Percentiles rank a stretch among this genome's conserved stretches.
Evolutionary conservation across 2,113 vertebrate species (phyloP).

Genomic region (Bos javanicus): DNA sequence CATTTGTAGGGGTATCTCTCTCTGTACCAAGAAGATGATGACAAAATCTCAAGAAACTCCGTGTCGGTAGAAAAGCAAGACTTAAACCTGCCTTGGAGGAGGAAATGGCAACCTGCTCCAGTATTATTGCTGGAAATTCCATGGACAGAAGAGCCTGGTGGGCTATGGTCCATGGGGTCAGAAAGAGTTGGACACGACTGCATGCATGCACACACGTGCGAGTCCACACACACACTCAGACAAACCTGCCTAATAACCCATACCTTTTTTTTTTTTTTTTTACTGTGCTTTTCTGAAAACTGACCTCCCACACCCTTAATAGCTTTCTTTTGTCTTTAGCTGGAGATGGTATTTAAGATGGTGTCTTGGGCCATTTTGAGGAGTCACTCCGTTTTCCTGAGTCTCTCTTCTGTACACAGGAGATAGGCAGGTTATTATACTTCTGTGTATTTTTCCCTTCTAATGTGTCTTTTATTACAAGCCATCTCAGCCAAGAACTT

Average conservation of each 20-base stretch:
- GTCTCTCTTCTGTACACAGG: background rate
- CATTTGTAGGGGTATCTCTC: background rate
- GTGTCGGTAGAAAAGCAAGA: background rate
- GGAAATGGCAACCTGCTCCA: background rate
- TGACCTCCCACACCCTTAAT: background rate
- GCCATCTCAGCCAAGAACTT: background rate
- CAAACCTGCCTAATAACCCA: background rate
- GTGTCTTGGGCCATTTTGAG: background rate
- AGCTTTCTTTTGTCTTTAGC: background rate
- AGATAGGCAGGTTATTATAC: background rate
- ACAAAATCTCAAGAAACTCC: background rate
- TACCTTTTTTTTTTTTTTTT: too few relatives aligned
- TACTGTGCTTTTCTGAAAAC: background rate
- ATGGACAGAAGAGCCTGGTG: background rate
- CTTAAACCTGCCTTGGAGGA: background rate
- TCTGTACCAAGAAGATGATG: background rate
- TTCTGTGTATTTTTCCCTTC: background rate
- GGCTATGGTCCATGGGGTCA: background rate
- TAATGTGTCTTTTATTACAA: background rate
- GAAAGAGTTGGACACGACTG: fast-evolving
- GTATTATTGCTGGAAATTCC: background rate
- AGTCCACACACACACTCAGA: background rate
- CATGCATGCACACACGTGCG: fast-evolving
- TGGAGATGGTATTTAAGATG: background rate
- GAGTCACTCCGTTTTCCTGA: background rate